These are phyloP conservation scores for Drosophila nigromelanica DNA, from an alignment of 1,140 invertebrate genomes.

Conservation along the genomic window DNA sequence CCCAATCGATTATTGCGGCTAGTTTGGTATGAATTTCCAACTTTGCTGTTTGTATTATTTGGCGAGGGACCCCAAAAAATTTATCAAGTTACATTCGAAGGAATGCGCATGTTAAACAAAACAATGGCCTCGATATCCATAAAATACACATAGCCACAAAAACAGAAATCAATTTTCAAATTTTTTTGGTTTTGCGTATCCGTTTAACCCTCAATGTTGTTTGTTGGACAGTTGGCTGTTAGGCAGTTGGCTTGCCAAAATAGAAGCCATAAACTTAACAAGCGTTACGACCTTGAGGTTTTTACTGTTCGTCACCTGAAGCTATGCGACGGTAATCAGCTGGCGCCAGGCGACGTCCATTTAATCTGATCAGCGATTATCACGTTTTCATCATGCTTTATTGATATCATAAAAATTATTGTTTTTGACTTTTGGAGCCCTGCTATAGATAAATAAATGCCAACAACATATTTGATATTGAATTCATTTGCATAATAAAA, in stretches of 20 bases:
- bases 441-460: conserved; percentile 53
- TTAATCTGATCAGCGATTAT: conserved; percentile 82
- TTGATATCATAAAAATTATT: conserved; percentile 81
- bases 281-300: conserved; percentile 74
- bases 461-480: conserved; percentile 64
- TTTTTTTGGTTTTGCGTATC: conserved; percentile 44
- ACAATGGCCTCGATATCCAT: conserved; percentile 57
- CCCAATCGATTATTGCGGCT: conserved; percentile 66
- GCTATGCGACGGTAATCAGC: conserved; percentile 72
- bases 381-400: conserved; percentile 82
- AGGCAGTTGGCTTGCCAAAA: conserved; percentile 47
- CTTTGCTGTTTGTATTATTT: conserved; percentile 28
- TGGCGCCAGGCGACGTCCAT: conserved; percentile 72
- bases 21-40: conserved; percentile 30
- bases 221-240: conserved; percentile 16
- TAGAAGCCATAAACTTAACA: conserved; percentile 76
- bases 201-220: conserved; percentile 42
- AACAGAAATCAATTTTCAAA: conserved; percentile 66
- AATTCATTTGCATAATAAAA: conserved; percentile 75
- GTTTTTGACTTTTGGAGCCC: conserved; percentile 59
- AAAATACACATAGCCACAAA: conserved; percentile 21
- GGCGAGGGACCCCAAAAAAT: conserved; percentile 30
- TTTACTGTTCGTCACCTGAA: conserved; percentile 75
- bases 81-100: conserved; percentile 48
- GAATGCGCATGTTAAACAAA: conserved; percentile 42